Evolutionary conservation across 2,888 invertebrate genomes (phyloP), one percentile per base, ranked within the genome.

Genomic region (Nymphalis polychloros): DNA sequence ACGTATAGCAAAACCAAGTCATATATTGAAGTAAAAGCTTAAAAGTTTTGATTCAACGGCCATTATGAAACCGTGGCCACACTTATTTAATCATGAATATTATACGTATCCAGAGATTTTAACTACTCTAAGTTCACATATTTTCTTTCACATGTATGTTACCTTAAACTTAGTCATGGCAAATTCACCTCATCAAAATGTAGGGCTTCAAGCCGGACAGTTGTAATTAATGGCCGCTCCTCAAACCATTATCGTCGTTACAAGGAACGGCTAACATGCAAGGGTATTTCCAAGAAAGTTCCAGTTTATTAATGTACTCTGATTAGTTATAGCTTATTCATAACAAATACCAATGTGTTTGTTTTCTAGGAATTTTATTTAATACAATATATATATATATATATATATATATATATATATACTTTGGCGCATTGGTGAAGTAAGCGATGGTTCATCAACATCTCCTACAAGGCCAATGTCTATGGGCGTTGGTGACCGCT

Each of bases 221-320:
- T 57, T 64, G 59, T 74, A 73, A 74, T 74, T 72, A 74, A 74
- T 68, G 66, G 70, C 66, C 61, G 67, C 55, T 55, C 65, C 65
- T 62, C 55, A 60, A 53, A 59, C 63, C 67, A 61, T 65, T 68
- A 72, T 72, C 60, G 67, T 64, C 64, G 69, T 69, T 68, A 63
- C 68, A 66, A 57, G 66, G 67, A 72, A 74, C 66, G 41, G 62
- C 64, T 67, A 72, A 68, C 75, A 75, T 72, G 75, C 73, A 64
- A 75, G 63, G 68, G 72, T 65, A 72, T 75, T 75, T 72, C 73
- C 73, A 72, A 72, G 75, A 71, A 74, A 70, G n/a, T 6, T 16
- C n/a, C 48, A 53, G 20, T 66, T 61, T 61, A 47, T 66, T 66
- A 61, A 55, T 35, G 35, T 66, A 61, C 61, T 59, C 20, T 55